Base-by-base conservation (phyloP, 2,888 invertebrate species). In the Agriopis aurantiaria region DNA sequence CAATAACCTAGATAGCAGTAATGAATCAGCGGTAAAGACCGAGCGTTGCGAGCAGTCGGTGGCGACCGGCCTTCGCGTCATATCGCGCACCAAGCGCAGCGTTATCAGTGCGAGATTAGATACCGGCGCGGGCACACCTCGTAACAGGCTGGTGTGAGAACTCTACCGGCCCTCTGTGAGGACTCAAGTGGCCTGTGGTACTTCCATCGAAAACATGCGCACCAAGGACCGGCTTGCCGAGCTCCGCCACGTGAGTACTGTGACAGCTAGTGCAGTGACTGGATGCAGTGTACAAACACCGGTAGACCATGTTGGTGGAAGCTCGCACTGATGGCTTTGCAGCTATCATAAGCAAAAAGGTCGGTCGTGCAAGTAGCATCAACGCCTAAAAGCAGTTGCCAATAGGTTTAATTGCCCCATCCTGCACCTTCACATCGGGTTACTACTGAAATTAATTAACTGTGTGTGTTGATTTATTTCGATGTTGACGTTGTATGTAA, bases 141-240 rank as follows among this genome's bases (percentile, higher is more conserved):
- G 84, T 83, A 79, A 73, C 60, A 71, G 40, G 61, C 65, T 60
- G 58, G 45, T 40, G 4, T 55, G n/a, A 45, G 43, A 23, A 57
- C 43, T 45, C 45, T 11, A 57, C 57, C 17, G 43, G 56, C 56
- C 56, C 51, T 43, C 6, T 41, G 11, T 43, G 8, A 10, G 43
- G 17, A 6, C 49, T 49, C 49, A 8, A 49, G n/a, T 10, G 17
- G 9, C 43, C 56, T 11, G 0, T 6, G 41, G 45, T 3, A 10
- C 43, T 6, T 8, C 7, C 46, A 17, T 14, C 17, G 11, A 12
- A 8, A n/a, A 71, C 85, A 93, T 93, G 93, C 81, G 88, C 80
- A 88, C 82, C 85, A 90, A 87, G 83, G 94, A 94, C 81, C 90
- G 94, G 11, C 90, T 94, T 67, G 86, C 89, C 55, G 94, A 93